Percentiles rank a stretch among this genome's conserved stretches.
Evolutionary conservation across 2,888 invertebrate genomes (phyloP).

Genomic region (Pristionchus mayeri): DNA sequence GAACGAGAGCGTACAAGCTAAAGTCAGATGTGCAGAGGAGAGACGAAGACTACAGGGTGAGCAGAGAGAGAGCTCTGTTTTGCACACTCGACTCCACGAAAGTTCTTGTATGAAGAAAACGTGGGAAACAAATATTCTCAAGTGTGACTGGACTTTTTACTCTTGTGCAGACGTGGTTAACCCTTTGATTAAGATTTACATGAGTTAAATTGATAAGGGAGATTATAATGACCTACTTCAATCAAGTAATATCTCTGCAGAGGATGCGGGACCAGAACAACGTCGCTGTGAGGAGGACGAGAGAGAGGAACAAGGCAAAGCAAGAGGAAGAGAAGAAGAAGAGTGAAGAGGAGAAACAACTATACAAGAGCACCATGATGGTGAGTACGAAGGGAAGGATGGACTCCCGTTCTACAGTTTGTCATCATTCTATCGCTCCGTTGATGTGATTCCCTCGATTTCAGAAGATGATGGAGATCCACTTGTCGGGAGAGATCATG

Average conservation of each 20-base stretch:
- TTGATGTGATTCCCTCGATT: background rate
- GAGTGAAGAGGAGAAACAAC: background rate
- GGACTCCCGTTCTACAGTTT: too few species aligned
- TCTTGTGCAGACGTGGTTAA: too few species aligned
- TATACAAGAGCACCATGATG: background rate
- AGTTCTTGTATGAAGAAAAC: too few species aligned
- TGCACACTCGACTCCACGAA: too few species aligned
- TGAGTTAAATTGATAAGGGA: too few species aligned
- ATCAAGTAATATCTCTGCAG: background rate
- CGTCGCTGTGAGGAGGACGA: background rate
- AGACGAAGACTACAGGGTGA: background rate
- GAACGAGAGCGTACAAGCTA: background rate
- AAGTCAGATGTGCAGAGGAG: background rate
- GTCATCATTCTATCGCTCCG: too few species aligned
- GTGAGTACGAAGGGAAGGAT: too few species aligned
- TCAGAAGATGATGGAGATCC: background rate
- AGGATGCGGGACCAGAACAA: background rate
- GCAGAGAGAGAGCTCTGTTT: background rate
- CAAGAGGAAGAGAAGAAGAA: background rate
- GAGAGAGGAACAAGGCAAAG: background rate
- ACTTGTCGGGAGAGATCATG: background rate
- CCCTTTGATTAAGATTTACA: too few species aligned
- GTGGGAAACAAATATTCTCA: too few species aligned
- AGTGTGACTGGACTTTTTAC: too few species aligned
- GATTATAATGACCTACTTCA: too few species aligned